phyloP scores from a whole-genome alignment of 2,888 invertebrate genomes.

The Octodonta nipae region DNA sequence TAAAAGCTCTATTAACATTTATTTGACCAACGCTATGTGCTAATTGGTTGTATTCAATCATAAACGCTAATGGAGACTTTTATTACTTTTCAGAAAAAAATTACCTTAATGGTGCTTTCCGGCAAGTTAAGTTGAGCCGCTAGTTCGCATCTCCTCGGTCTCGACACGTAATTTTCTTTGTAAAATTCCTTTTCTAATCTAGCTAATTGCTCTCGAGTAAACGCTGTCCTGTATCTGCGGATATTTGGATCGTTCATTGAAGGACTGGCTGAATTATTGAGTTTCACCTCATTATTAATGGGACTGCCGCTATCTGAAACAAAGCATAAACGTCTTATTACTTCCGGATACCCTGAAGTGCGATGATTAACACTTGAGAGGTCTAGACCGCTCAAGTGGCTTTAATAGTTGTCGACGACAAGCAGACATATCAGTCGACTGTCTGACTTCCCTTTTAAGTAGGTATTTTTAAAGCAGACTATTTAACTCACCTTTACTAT shows the following conservation, averaged over 20 bases:
- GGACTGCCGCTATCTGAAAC: slow-evolving; percentile 30
- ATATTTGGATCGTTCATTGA: slow-evolving; percentile 49
- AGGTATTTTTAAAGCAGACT: no score
- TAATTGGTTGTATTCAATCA: slow-evolving; percentile 24
- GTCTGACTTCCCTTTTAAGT: slow-evolving; percentile 2
- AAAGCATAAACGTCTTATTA: slow-evolving; percentile 18
- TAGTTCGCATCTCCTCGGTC: slow-evolving; percentile 87
- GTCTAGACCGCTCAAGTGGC: not conserved
- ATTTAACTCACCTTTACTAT: slow-evolving; percentile 33
- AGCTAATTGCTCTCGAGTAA: slow-evolving; percentile 84
- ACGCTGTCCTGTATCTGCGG: slow-evolving; percentile 89
- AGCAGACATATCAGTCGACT: not conserved
- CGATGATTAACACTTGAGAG: not conserved
- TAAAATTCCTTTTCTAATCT: slow-evolving; percentile 91
- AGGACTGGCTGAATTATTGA: slow-evolving; percentile 17
- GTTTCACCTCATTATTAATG: slow-evolving; percentile 16
- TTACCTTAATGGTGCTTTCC: slow-evolving; percentile 95
- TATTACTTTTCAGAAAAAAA: slow-evolving; percentile 7
- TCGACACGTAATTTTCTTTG: slow-evolving; percentile 93
- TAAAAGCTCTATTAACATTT: slow-evolving; percentile 34
- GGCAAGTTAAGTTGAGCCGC: slow-evolving; percentile 86
- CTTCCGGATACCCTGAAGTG: slow-evolving; percentile 3
- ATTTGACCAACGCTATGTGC: slow-evolving; percentile 28
- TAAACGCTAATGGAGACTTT: slow-evolving; percentile 15
- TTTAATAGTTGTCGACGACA: not conserved